Percentiles rank a stretch among this genome's conserved stretches.
phyloP scores from a whole-genome alignment of 1,140 invertebrate species.

The Micrasema longulum region DNA sequence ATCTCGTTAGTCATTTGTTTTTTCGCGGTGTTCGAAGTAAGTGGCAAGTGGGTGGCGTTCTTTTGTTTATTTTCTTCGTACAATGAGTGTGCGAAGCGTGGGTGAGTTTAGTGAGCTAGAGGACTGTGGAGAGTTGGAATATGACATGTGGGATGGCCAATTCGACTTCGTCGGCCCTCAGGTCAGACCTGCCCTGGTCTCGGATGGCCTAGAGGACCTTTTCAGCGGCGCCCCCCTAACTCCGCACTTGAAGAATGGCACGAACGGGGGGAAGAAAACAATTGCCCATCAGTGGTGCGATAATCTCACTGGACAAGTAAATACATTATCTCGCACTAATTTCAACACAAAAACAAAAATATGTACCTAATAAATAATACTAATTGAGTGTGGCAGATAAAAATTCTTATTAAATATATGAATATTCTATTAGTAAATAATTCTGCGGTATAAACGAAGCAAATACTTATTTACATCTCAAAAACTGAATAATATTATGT shows the following conservation, averaged over 20 bases:
- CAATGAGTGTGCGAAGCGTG: conserved; percentile 59
- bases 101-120: conserved; percentile 63
- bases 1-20: neutral
- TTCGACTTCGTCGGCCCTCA: conserved; percentile 84
- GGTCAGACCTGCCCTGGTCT: conserved; percentile 58
- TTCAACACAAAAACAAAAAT: no score
- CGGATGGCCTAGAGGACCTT: conserved; percentile 62
- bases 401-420: no score
- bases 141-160: conserved; percentile 88
- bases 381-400: no score
- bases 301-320: conserved; percentile 68
- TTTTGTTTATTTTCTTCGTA: no score
- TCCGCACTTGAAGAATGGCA: conserved; percentile 63
- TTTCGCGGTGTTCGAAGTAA: neutral
- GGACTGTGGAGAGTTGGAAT: conserved; percentile 77
- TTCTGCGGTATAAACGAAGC: no score
- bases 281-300: conserved; percentile 69
- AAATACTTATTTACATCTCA: no score
- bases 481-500: no score
- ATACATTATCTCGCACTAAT: no score
- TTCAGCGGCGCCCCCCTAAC: conserved; percentile 63
- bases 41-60: conserved; percentile 1
- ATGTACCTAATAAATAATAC: no score
- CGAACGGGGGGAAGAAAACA: conserved; percentile 69
- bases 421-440: no score